Evolutionary conservation across 2,888 invertebrate species (phyloP), one percentile per base, ranked within the genome.

Genomic region (Thereva unica): DNA sequence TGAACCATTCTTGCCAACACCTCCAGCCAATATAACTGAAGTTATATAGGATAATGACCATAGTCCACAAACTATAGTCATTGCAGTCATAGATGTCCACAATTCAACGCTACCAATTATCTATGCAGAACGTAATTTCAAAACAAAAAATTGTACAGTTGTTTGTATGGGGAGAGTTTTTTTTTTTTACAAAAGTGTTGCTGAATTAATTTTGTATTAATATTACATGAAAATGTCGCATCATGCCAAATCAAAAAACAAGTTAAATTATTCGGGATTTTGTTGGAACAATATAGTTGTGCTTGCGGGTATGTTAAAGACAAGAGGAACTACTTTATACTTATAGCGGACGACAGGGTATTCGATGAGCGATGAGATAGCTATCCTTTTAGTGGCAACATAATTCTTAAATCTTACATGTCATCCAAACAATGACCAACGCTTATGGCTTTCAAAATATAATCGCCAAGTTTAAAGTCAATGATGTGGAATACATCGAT

Each of bases 1-100:
- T 76, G 97, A 97, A 84, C 97, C 97, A 87, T 97, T 97, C 87
- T 97, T 98, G 81, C 98, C 98, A 81, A 93, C 92, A 83, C 98
- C 98, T 82, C 97, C 93, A 82, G 88, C 88, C 85, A 91, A 88
- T 83, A 93, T 90, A 84, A 91, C 86, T 81, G 86, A 86, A 81
- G 88, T 86, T 80, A 89, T 87, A 80, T 87, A 84, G 82, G 87
- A 87, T 78, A 91, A 83, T 76, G 90, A 87, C 83, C 88, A 84
- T 79, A 86, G 80, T 76, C 90, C 86, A 83, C 89, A 89, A 77
- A 85, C 81, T 79, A 90, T 81, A 77, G 92, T 91, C 82, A 87
- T 87, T 80, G 89, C 81, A 77, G 89, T 88, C 84, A 92, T 86
- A 79, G 87, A 84, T 84, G 88, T 90, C 83, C 90, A 91, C 80